These are phyloP conservation scores for Thermophis baileyi DNA, from an alignment of 2,113 vertebrate species.

Conservation along the genomic window DNA sequence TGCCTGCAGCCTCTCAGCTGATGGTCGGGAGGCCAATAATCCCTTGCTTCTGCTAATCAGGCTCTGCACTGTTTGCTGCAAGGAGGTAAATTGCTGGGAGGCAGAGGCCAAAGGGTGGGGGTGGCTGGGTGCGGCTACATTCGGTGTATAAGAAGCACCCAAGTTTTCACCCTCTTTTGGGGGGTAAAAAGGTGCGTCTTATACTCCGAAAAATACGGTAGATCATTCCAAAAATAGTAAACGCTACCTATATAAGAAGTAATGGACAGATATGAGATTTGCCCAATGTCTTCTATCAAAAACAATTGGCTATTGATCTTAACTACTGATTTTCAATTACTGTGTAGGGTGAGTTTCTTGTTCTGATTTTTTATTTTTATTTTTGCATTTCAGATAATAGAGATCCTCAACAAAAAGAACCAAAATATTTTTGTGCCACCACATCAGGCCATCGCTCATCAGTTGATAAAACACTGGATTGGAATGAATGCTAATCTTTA, in stretches of 20 bases:
- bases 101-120: too few species aligned
- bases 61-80: too few species aligned
- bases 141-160: too few species aligned
- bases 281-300: background rate
- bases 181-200: too few species aligned
- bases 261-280: background rate
- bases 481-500: slow-evolving; percentile 83
- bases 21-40: too few species aligned
- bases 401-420: slow-evolving; percentile 75
- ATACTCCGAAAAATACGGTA: too few species aligned
- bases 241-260: background rate
- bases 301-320: background rate
- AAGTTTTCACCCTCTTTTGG: too few species aligned
- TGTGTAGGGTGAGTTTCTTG: background rate
- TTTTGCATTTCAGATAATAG: slow-evolving; percentile 74
- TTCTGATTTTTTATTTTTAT: background rate
- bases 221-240: background rate
- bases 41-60: too few species aligned
- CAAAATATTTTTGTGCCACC: slow-evolving; percentile 76
- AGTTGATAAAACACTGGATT: slow-evolving; percentile 90
- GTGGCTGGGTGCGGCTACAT: too few species aligned
- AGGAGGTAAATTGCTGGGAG: too few species aligned
- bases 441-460: slow-evolving; percentile 84
- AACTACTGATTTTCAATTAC: background rate
- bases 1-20: too few species aligned